Conservation (phyloP, 2,113 vertebrate genomes). For the Triplophysa dalaica region DNA sequence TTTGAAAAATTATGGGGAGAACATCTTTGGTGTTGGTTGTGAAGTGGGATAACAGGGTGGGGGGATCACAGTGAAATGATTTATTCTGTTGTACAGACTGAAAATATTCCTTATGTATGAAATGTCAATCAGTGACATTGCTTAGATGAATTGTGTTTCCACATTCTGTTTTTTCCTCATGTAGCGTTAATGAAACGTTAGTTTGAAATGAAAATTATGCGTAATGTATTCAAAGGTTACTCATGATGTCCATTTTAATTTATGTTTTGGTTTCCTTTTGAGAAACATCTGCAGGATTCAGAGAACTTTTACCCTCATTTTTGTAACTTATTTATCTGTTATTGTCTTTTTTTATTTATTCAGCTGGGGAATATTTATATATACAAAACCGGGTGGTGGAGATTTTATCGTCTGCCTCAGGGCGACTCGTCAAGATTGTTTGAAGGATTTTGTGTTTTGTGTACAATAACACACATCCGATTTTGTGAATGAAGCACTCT, state of each 20-base stretch:
- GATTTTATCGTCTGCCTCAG: slow-evolving; percentile 51
- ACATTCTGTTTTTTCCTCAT: slow-evolving; percentile 55
- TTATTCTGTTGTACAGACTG: slow-evolving; percentile 75
- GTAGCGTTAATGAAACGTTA: slow-evolving; percentile 60
- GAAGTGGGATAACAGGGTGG: slow-evolving; percentile 10
- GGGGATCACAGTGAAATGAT: slow-evolving; percentile 64
- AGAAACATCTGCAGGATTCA: slow-evolving; percentile 78
- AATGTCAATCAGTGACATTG: slow-evolving; percentile 67
- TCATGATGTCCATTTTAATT: slow-evolving; percentile 51
- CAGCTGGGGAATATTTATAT: slow-evolving; percentile 83
- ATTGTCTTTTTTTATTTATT: slow-evolving; percentile 74
- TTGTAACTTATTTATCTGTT: slow-evolving; percentile 81
- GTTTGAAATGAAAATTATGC: slow-evolving; percentile 55
- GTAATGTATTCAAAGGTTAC: slow-evolving; percentile 41
- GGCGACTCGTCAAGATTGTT: slow-evolving; percentile 71
- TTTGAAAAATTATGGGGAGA: slow-evolving; percentile 40
- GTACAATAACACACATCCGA: slow-evolving; percentile 72
- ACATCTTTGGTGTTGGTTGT: slow-evolving; percentile 26
- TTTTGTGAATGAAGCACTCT: slow-evolving; percentile 71
- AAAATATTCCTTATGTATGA: slow-evolving; percentile 66
- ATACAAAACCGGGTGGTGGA: slow-evolving; percentile 46
- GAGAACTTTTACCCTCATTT: slow-evolving; percentile 80
- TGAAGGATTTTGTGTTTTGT: slow-evolving; percentile 72
- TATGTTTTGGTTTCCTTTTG: slow-evolving; percentile 53
- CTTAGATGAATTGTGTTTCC: slow-evolving; percentile 65